These are phyloP conservation scores for Poeciliopsis retropinna DNA, from an alignment of 2,113 vertebrate species.

Conservation along the genomic window DNA sequence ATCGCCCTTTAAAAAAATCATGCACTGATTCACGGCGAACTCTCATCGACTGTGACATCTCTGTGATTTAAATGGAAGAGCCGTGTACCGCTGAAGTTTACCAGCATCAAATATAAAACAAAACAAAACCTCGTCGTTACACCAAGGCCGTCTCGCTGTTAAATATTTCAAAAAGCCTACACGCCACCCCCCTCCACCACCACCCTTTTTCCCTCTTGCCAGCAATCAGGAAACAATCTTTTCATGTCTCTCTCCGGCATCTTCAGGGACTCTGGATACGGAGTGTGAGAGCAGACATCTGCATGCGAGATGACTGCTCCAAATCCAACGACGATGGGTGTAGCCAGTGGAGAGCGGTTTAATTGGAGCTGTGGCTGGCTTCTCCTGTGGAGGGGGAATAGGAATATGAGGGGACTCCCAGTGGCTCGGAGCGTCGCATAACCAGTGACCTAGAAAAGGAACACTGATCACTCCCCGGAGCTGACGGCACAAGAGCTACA, in stretches of 20 bases:
- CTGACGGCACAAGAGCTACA: slow-evolving; percentile 52
- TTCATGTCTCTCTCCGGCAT: slow-evolving; percentile 71
- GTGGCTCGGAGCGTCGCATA: slow-evolving; percentile 73
- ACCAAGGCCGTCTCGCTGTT: slow-evolving; percentile 63
- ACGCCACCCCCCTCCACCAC: slow-evolving; percentile 30
- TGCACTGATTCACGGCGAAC: slow-evolving; percentile 49
- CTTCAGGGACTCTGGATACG: slow-evolving; percentile 71
- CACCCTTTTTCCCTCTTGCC: slow-evolving; percentile 62
- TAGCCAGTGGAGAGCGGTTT: slow-evolving; percentile 59
- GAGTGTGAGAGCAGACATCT: slow-evolving; percentile 67
- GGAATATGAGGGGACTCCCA: slow-evolving; percentile 64
- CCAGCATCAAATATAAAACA: slow-evolving; percentile 76
- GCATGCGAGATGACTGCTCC: slow-evolving; percentile 78
- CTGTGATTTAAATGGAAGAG: slow-evolving; percentile 77
- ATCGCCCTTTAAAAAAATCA: slow-evolving; percentile 51
- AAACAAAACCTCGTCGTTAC: slow-evolving; percentile 75
- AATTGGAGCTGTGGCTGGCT: slow-evolving; percentile 75
- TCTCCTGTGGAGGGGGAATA: slow-evolving; percentile 58
- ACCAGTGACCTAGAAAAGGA: slow-evolving; percentile 83
- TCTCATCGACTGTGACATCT: slow-evolving; percentile 71
- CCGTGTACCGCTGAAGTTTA: slow-evolving; percentile 74
- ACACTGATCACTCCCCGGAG: slow-evolving; percentile 78
- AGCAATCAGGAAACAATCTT: slow-evolving; percentile 79
- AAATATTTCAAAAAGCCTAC: slow-evolving; percentile 80
- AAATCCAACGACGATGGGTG: slow-evolving; percentile 68